phyloP scores from a whole-genome alignment of 2,113 vertebrate species.

The Rostratula benghalensis region DNA sequence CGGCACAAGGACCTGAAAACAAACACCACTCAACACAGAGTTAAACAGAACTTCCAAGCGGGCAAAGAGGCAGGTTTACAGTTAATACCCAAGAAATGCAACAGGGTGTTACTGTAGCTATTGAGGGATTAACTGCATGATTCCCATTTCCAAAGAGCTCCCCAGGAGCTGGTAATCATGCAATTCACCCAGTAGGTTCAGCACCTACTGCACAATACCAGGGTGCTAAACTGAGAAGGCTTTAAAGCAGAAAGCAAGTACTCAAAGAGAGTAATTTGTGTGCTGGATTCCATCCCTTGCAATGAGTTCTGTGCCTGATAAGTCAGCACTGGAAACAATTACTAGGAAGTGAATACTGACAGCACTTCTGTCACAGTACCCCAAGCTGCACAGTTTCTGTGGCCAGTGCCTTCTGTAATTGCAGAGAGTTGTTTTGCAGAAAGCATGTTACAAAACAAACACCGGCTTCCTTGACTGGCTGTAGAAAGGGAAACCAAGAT shows the following conservation, averaged over 20 bases:
- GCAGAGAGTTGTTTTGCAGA: slow-evolving; percentile 6
- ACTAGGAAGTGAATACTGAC: background rate
- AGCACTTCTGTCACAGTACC: background rate
- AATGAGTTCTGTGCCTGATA: background rate
- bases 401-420: background rate
- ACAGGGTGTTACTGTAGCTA: background rate
- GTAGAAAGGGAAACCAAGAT: slow-evolving; percentile 32
- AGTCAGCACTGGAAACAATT: background rate
- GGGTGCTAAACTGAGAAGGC: background rate
- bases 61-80: background rate
- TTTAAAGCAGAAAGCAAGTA: background rate
- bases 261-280: background rate
- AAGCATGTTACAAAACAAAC: slow-evolving; percentile 5
- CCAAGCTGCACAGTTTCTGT: background rate
- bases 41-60: background rate
- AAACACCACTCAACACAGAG: no score
- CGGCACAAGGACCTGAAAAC: no score
- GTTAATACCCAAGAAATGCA: background rate
- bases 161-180: background rate
- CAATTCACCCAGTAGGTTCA: background rate
- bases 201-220: background rate
- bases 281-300: background rate
- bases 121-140: background rate
- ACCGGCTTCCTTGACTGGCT: background rate
- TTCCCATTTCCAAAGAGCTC: background rate